A percentile compares a stretch with the other conserved stretches of the same genome.
phyloP scores from a whole-genome alignment of 2,113 vertebrate genomes.

The Rhinopithecus roxellana region DNA sequence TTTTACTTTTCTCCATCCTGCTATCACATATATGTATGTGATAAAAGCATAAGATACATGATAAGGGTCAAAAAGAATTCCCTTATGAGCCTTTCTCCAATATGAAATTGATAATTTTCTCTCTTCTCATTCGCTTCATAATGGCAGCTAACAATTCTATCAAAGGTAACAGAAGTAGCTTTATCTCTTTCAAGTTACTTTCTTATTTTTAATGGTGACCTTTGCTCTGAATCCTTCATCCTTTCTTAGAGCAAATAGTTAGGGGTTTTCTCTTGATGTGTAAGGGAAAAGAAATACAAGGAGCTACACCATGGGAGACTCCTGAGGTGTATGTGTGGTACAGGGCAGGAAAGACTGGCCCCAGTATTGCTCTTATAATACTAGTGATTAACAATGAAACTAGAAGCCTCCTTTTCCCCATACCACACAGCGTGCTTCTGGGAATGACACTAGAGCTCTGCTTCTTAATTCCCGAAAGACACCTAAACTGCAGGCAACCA shows the following conservation, averaged over 20 bases:
- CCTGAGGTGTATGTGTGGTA: not conserved
- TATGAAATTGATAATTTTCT: conserved; percentile 20
- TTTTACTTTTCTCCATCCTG: conserved; percentile 1
- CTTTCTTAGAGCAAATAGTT: conserved; percentile 39
- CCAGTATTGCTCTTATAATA: not conserved
- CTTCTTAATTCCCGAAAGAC: not conserved
- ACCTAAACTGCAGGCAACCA: not conserved
- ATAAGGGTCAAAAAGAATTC: not conserved
- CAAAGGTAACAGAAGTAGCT: conserved; percentile 2
- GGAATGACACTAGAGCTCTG: not conserved
- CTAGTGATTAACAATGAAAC: not conserved
- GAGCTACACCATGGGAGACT: not conserved
- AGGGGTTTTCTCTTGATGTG: conserved; percentile 56
- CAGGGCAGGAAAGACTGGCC: not conserved
- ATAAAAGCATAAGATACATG: not conserved
- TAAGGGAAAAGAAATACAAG: conserved; percentile 24
- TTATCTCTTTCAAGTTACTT: conserved; percentile 47
- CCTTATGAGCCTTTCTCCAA: not conserved
- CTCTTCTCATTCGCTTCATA: conserved; percentile 19
- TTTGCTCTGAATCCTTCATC: not conserved
- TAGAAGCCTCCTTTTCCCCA: not conserved
- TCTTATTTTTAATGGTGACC: conserved; percentile 60
- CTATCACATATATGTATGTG: not conserved
- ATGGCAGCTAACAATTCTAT: not conserved
- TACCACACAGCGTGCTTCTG: not conserved